phyloP scores from a whole-genome alignment of 2,888 invertebrate genomes.

The Hirtodrosophila duncani region DNA sequence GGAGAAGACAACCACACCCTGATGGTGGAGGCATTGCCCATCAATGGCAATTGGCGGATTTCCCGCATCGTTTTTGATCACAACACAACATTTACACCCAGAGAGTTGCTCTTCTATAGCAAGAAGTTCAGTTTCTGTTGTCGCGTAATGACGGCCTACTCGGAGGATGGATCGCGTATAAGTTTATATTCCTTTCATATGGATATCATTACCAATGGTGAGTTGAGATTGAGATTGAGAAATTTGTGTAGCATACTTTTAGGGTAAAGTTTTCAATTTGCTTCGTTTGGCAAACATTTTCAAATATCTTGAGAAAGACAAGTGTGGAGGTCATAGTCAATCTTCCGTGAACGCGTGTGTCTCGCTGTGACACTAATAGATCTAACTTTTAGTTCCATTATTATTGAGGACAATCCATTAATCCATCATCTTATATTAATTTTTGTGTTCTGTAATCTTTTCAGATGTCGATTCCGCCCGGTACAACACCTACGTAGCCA shows the following conservation, averaged over 20 bases:
- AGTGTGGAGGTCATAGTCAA: too few relatives aligned
- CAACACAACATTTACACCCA: background rate
- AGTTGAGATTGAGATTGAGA: constrained; percentile 1
- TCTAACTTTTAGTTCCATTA: too few relatives aligned
- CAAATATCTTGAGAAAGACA: too few relatives aligned
- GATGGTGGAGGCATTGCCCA: background rate
- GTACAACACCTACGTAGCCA: constrained; percentile 24
- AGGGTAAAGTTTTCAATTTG: too few relatives aligned
- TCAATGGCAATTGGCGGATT: constrained; percentile 36
- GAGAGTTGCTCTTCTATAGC: constrained; percentile 27
- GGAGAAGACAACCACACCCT: background rate
- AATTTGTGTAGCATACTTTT: background rate
- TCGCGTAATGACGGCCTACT: constrained; percentile 7
- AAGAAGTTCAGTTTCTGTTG: constrained; percentile 40
- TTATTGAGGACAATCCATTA: too few relatives aligned
- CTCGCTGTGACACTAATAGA: too few relatives aligned
- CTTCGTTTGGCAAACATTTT: too few relatives aligned
- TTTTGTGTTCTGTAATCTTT: background rate
- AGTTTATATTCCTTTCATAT: constrained; percentile 23
- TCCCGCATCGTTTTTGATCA: background rate
- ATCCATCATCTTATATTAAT: background rate
- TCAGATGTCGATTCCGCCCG: background rate
- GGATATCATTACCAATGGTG: constrained; percentile 27
- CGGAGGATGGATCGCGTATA: constrained; percentile 1
- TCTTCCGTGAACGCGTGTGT: too few relatives aligned